These are phyloP conservation scores for Lepidothrix coronata DNA, from an alignment of 2,113 vertebrate species.

Conservation along the genomic window DNA sequence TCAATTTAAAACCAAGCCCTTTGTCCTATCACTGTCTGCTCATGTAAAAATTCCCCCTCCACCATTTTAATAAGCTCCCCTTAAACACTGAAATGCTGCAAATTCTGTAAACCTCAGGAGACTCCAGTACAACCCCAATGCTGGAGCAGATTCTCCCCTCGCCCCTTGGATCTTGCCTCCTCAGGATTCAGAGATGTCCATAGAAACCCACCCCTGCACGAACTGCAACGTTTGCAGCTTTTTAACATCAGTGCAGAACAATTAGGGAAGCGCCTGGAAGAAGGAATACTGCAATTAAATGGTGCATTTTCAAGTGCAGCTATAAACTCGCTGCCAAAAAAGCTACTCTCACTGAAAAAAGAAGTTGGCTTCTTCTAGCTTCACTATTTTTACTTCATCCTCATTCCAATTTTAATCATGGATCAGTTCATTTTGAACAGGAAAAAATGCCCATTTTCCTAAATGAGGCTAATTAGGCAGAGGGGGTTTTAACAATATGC, in stretches of 20 bases:
- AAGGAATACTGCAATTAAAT: background rate
- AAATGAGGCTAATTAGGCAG: slow-evolving; percentile 4
- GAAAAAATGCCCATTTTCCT: background rate
- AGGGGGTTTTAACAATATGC: background rate
- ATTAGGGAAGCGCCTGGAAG: slow-evolving; percentile 24
- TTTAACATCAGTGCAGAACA: background rate
- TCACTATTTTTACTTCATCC: background rate
- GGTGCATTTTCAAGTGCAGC: background rate
- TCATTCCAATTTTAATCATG: background rate
- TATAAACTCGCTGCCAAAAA: background rate
- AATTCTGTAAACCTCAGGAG: background rate
- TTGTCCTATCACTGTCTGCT: background rate
- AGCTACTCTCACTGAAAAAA: background rate
- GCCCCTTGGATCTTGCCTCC: background rate
- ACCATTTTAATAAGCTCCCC: background rate
- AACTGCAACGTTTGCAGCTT: background rate
- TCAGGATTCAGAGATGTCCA: background rate
- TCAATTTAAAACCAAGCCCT: background rate
- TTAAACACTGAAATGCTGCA: background rate
- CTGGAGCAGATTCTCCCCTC: background rate
- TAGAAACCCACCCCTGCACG: background rate
- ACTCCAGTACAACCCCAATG: rapidly evolving
- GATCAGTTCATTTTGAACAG: background rate
- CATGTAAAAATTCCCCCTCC: background rate
- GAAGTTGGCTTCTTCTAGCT: background rate